Evolutionary conservation across 1,140 invertebrate genomes (phyloP), one percentile per base, ranked within the genome.

Genomic region (Zaprionus gabonicus): DNA sequence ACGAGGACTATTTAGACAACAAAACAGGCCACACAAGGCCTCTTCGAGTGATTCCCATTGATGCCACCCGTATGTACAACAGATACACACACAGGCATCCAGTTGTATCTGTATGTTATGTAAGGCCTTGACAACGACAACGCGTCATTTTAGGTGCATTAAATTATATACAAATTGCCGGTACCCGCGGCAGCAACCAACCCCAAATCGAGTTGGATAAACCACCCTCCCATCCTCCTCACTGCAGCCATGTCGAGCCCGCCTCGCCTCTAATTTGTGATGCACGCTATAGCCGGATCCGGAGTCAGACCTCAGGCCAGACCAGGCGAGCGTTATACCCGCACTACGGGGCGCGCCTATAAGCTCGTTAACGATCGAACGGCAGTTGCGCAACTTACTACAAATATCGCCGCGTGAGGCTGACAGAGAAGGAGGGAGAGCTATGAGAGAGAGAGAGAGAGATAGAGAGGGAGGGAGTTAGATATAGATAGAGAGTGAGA

Each of bases 101-200:
- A 17, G 41, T 46, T 10, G 0, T 9, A 46, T 17, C 41, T 46
- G 41, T 46, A 46, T 3, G 9, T 46, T 17, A 46, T 46, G n/a
- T 46, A 46, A 46, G 41, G 7, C 41, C 41, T 46, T 38, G 28
- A 38, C 59, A 78, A 65, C 77, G 64, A 76, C 76, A 80, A 41
- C 55, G 53, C 60, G 72, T 73, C 70, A 82, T 86, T 77, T 55
- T 62, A 82, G 75, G 67, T 80, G 85, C 81, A 86, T 87, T 77
- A 81, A 87, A 78, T 81, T 81, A 82, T 75, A 65, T 82, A 86
- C 83, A 86, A 87, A 86, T 86, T 88, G 84, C 31, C 31, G 31
- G 31, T 34, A 34, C 31, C 31, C 31, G 31, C 31, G 67, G 53
- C 68, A 65, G 71, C 65, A 68, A 83, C 74, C 83, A 68, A 56